These are phyloP conservation scores for Euwallacea fornicatus DNA, from an alignment of 1,140 invertebrate species.

Conservation along the genomic window DNA sequence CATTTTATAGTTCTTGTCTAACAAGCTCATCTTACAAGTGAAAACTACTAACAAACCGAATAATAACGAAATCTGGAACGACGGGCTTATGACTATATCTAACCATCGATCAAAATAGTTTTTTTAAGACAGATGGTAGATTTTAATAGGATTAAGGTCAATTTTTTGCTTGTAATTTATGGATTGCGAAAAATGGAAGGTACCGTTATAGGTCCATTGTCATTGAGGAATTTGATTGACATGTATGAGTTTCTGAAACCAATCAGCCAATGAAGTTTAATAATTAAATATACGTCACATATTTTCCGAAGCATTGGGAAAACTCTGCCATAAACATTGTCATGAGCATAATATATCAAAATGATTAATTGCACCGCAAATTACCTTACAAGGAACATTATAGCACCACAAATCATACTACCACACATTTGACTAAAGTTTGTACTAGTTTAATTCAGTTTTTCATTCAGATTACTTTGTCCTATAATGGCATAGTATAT, in stretches of 20 bases:
- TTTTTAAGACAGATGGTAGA: conserved; percentile 5
- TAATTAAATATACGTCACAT: neutral
- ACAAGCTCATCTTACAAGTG: conserved; percentile 1
- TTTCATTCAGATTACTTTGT: too few relatives aligned
- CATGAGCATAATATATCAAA: conserved; percentile 29
- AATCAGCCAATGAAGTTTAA: neutral
- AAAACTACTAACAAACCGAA: conserved; percentile 7
- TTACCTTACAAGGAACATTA: conserved; percentile 31
- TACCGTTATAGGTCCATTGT: neutral
- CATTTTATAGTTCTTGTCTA: neutral
- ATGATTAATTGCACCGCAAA: conserved; percentile 27
- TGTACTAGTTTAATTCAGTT: neutral
- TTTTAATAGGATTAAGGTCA: conserved; percentile 4
- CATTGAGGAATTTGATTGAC: neutral
- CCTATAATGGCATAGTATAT: too few relatives aligned
- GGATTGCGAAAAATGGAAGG: neutral
- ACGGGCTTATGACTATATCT: conserved; percentile 5
- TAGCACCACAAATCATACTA: conserved; percentile 12
- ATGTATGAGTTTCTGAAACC: too few relatives aligned
- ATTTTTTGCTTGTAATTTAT: neutral
- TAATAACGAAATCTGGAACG: conserved; percentile 4
- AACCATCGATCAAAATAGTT: conserved; percentile 2
- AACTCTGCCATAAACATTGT: conserved; percentile 7
- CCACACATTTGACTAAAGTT: neutral
- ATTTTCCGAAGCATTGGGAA: neutral